phyloP scores from a whole-genome alignment of 2,797 vertebrate species.

The Betta splendens region DNA sequence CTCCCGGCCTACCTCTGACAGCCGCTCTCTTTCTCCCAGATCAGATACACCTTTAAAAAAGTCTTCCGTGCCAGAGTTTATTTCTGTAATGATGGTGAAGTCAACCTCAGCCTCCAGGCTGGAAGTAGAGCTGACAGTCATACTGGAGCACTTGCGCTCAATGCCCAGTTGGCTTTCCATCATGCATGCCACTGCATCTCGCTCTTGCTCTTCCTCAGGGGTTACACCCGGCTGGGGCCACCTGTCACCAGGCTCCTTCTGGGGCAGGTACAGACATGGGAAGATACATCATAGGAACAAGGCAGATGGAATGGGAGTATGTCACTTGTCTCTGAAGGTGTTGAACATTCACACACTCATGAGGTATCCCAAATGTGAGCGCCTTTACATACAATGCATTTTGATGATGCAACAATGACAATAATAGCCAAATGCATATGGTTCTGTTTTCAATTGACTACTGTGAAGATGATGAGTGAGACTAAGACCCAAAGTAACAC shows the following conservation, averaged over 20 bases:
- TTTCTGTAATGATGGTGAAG: conserved; percentile 95
- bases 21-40: conserved; percentile 60
- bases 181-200: conserved; percentile 83
- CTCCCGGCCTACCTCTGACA: conserved; percentile 87
- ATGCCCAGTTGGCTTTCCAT: conserved; percentile 92
- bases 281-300: conserved; percentile 9
- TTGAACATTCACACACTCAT: not conserved
- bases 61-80: conserved; percentile 90
- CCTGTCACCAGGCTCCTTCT: conserved; percentile 84
- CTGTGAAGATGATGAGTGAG: conserved; percentile 21
- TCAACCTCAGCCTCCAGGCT: conserved; percentile 97
- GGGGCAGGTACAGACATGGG: conserved; percentile 65
- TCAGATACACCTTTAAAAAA: conserved; percentile 79
- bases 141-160: conserved; percentile 96
- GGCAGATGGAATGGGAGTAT: conserved; percentile 8
- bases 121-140: conserved; percentile 97
- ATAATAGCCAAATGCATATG: not conserved
- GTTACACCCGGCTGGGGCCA: conserved; percentile 60
- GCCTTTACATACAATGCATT: conserved; percentile 4
- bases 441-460: conserved; percentile 14
- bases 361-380: conserved; percentile 14
- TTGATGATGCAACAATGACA: not conserved
- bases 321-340: not conserved
- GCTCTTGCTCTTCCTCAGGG: conserved; percentile 89
- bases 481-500: conserved; percentile 7